A percentile compares a stretch with the other conserved stretches of the same genome.
Conservation (phyloP, 2,888 invertebrate species). For the Nineta flava region DNA sequence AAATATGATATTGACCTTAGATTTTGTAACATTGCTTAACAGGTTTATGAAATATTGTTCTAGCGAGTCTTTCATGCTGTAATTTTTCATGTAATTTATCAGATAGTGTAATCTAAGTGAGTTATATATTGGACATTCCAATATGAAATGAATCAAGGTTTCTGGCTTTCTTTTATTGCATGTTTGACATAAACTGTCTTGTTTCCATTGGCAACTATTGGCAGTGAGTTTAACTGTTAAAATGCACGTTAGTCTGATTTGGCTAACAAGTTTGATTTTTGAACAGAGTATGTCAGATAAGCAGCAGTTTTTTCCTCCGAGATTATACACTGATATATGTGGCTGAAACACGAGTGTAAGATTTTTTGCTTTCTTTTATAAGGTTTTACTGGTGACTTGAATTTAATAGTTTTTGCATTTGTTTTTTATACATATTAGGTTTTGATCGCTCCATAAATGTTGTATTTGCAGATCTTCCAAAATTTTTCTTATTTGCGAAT, state of each 20-base stretch:
- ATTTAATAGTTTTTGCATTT: not conserved
- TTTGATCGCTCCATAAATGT: not conserved
- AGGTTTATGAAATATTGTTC: too few species aligned
- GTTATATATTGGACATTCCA: not conserved
- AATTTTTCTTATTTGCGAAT: too few species aligned
- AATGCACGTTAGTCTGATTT: not conserved
- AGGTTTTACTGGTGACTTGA: not conserved
- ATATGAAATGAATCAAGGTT: not conserved
- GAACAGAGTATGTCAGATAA: not conserved
- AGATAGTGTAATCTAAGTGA: not conserved
- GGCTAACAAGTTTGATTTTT: not conserved
- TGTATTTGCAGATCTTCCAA: not conserved
- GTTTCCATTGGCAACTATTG: not conserved
- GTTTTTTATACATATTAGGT: not conserved
- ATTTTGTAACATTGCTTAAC: too few species aligned
- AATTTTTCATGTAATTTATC: too few species aligned
- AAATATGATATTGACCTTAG: too few species aligned
- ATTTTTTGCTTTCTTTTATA: not conserved
- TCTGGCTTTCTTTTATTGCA: not conserved
- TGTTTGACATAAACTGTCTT: not conserved
- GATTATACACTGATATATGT: not conserved
- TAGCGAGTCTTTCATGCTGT: too few species aligned
- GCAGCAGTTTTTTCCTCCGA: not conserved
- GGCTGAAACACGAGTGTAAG: not conserved
- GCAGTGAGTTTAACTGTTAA: not conserved